Conservation (phyloP, 2,797 vertebrate species). For the Leontocebus nigricollis region DNA sequence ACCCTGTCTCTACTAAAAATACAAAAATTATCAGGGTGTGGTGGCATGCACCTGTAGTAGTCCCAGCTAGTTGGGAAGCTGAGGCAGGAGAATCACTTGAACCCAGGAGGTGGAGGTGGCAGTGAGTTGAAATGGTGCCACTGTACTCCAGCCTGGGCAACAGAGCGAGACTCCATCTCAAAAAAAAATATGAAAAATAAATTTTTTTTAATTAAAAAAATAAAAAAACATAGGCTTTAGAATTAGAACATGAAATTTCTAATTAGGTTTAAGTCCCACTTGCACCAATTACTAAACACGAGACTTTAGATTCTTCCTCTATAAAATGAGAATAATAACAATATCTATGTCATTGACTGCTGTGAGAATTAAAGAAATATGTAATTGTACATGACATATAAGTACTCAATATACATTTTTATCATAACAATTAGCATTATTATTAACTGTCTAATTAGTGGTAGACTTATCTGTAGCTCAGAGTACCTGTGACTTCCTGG, state of each 20-base stretch:
- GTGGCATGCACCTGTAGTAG: no score
- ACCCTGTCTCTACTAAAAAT: no score
- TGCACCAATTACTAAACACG: constrained; percentile 33
- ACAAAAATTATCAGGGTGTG: no score
- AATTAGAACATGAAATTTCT: constrained; percentile 48
- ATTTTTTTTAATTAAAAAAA: no score
- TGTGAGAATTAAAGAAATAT: background rate
- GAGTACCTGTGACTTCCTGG: constrained; percentile 2
- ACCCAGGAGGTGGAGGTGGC: no score
- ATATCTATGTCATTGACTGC: background rate
- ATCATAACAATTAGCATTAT: constrained; percentile 17
- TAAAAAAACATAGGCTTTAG: constrained; percentile 6
- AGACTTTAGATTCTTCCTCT: constrained; percentile 29
- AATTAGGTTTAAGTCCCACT: constrained; percentile 48
- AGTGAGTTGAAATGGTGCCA: no score
- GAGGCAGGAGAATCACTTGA: no score
- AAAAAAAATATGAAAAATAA: no score
- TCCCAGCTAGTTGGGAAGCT: no score
- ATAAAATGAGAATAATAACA: constrained; percentile 28
- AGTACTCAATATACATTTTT: background rate
- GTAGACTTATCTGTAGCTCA: constrained; percentile 4
- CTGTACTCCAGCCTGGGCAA: no score
- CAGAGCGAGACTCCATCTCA: no score
- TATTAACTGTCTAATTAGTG: constrained; percentile 7
- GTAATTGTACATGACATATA: background rate